A percentile compares a stretch with the other conserved stretches of the same genome.
Conservation (phyloP, 2,113 vertebrate genomes). For the Plestiodon gilberti region DNA sequence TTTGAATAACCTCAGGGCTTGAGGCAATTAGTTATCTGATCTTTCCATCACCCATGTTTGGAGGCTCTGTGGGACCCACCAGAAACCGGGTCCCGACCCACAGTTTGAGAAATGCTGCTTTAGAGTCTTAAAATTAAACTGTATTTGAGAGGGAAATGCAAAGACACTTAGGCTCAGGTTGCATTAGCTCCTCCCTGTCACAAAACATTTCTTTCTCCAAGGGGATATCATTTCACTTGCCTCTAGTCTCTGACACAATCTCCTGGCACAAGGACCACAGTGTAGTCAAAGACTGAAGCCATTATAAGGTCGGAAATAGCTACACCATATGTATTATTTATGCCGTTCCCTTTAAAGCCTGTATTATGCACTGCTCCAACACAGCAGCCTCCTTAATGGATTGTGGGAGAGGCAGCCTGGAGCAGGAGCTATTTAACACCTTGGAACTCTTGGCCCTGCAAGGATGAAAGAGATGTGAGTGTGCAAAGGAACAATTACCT, state of each 20-base stretch:
- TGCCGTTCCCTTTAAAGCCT: constrained; percentile 23
- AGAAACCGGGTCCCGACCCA: too few relatives aligned
- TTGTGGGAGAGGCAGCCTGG: neutral
- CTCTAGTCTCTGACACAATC: constrained; percentile 21
- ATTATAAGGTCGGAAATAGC: constrained; percentile 38
- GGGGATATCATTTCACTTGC: constrained; percentile 15
- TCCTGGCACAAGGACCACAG: accelerated
- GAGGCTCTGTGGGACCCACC: too few relatives aligned
- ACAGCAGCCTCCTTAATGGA: constrained; percentile 8
- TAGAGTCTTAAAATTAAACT: constrained; percentile 11
- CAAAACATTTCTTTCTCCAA: constrained; percentile 8
- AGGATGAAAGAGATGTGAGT: neutral
- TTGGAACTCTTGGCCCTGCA: neutral
- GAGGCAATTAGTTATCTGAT: too few relatives aligned
- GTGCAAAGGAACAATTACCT: neutral
- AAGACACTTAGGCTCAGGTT: constrained; percentile 1
- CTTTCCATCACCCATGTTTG: too few relatives aligned
- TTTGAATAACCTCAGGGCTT: too few relatives aligned
- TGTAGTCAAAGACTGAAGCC: neutral
- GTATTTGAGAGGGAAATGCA: neutral
- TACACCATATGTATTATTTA: constrained; percentile 30
- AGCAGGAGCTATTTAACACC: constrained; percentile 23
- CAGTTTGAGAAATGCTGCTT: too few relatives aligned
- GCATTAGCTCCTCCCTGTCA: constrained; percentile 3
- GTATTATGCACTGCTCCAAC: constrained; percentile 8